Percentiles rank a stretch among this genome's conserved stretches.
phyloP scores from a whole-genome alignment of 2,888 invertebrate species.

The Cyaniris semiargus region DNA sequence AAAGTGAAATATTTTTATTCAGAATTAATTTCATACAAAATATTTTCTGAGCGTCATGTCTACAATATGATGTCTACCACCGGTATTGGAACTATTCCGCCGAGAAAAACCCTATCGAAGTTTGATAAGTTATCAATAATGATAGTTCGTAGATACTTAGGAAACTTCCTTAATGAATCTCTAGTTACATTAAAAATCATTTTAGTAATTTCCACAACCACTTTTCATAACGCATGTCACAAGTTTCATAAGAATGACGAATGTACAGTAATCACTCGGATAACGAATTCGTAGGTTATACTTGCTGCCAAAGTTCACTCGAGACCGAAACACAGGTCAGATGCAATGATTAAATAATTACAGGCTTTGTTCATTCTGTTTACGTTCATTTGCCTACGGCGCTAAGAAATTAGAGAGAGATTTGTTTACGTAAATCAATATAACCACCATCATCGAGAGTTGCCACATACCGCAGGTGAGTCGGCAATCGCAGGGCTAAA shows the following conservation, averaged over 20 bases:
- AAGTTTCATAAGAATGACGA: conserved; percentile 12
- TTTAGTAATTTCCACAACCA: background rate
- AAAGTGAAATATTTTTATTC: no score
- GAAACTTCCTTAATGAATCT: background rate
- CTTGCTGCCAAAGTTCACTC: conserved; percentile 16
- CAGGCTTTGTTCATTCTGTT: conserved; percentile 17
- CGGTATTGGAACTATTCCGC: no score
- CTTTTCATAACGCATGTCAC: background rate
- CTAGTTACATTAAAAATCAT: background rate
- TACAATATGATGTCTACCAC: no score
- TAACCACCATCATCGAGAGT: background rate
- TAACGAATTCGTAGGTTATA: conserved; percentile 6
- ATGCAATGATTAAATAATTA: conserved; percentile 30
- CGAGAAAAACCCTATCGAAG: no score
- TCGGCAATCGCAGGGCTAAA: background rate
- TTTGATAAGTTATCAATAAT: no score
- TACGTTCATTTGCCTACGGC: conserved; percentile 28
- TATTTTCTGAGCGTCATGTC: no score
- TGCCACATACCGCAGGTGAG: background rate
- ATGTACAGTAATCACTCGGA: background rate
- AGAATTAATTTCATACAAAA: no score
- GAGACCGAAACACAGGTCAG: conserved; percentile 18
- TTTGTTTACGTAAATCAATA: conserved; percentile 23
- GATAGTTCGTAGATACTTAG: background rate
- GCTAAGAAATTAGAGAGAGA: conserved; percentile 29